Base-by-base conservation (phyloP, 2,888 invertebrate genomes). In the Drosophila neonasuta region DNA sequence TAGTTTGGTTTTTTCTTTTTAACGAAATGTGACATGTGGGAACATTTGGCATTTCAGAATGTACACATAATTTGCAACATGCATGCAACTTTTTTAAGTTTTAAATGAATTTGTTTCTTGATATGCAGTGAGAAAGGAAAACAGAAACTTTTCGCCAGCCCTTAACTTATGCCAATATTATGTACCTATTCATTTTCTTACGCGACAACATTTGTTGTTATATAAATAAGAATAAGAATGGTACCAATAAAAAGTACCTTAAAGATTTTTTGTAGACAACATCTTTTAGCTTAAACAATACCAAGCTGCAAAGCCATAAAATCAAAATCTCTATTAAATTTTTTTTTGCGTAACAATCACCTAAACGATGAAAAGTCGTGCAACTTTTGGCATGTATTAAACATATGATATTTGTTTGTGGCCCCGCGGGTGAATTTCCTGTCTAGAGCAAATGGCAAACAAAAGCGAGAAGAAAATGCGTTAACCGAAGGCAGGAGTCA, bases 381-480 rank as follows among this genome's bases (percentile, higher is more conserved):
- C 46, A 29, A 79, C 62, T 74, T 77, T 70, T 66, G 69, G 77
- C 80, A 77, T 84, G 81, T 79, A 86, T 84, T 84, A 84, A 79
- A 82, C 82, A 85, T 87, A 85, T 87, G 83, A 86, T 83, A 82
- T 87, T 87, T 78, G 77, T 69, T 74, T 79, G 79, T 79, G 81
- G 78, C 70, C 77, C 80, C 74, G 77, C 83, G 85, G 85, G 86
- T 83, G 83, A 85, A 85, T 85, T 85, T 85, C 76, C 80, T 79
- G 85, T 85, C 85, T 78, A 76, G 78, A 73, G 69, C 81, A 86
- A 79, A 84, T 77, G 75, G 56, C 74, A 60, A 71, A 45, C 59
- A 48, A 48, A 61, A 48, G 41, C 49, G 39, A 60, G 39, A 55
- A 48, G 45, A 45, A 45, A 49, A 56, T 24, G 10, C 44, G 17